Base-by-base conservation (phyloP, 2,888 invertebrate genomes). In the Cataglyphis cursor region DNA sequence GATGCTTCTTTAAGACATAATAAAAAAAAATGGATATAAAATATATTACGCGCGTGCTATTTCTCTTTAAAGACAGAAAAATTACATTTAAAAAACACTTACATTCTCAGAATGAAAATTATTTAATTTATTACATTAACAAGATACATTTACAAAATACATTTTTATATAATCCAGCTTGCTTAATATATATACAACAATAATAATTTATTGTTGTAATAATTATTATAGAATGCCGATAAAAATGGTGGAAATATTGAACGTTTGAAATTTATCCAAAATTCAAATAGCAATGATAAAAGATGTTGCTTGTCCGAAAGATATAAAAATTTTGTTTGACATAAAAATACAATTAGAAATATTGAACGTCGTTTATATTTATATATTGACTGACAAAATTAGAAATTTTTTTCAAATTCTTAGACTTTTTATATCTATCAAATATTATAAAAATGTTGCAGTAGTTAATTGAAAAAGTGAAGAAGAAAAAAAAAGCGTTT, bases 71-170 rank as follows among this genome's bases (percentile, higher is more conserved):
- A 15, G 15, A 8, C 8, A 9, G 35, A 51, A 35, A 18, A 65
- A 38, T 35, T 38, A 38, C 24, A 75, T 35, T 51, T 51, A n/a
- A 61, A 28, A 44, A 44, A 8, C 6, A 38, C 12, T 10, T 51
- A 35, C 24, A 38, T 2, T 21, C 21, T 64, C 21, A 9, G 3
- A 57, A 57, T 21, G n/a, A 15, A 48, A 48, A 12, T 3, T 48
- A 68, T 8, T 68, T 28, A 48, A 48, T 68, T 68, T 68, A 68
- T 68, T 68, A 68, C 12, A n/a, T 48, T n/a, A 28, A n/a, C 6
- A 1, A 10, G 21, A 21, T 48, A 48, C 38, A 15, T 9, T 65
- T 8, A 41, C 5, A 48, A 28, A 28, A 28, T 4, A 48, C 41
- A 24, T 38, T 64, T 12, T 35, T 4, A 35, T 35, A 35, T 35